Evolutionary conservation across 2,797 vertebrate species (phyloP).

Genomic region (Notolabrus celidotus): DNA sequence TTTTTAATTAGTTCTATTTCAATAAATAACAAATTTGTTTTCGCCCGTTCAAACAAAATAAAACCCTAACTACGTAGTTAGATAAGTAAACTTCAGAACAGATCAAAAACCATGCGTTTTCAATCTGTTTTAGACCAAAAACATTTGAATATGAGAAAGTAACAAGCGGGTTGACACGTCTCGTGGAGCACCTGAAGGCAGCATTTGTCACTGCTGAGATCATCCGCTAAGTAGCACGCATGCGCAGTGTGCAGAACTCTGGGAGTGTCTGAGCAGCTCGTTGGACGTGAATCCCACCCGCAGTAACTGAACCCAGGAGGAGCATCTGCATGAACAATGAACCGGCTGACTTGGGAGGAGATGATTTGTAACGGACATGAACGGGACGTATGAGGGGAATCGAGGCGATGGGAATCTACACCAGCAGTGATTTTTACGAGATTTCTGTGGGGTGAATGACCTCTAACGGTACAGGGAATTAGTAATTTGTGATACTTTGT

Average conservation of each 20-base stretch:
- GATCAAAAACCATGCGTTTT: background rate
- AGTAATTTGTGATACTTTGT: slow-evolving; percentile 65
- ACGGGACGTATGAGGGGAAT: slow-evolving; percentile 23
- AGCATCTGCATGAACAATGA: slow-evolving; percentile 76
- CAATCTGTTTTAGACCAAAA: background rate
- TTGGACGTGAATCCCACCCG: slow-evolving; percentile 61
- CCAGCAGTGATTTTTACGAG: slow-evolving; percentile 44
- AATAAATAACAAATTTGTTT: too few species aligned
- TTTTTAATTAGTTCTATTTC: too few species aligned
- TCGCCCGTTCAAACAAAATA: too few species aligned
- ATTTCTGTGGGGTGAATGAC: slow-evolving; percentile 65
- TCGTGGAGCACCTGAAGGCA: slow-evolving; percentile 70
- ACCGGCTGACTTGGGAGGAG: slow-evolving; percentile 32
- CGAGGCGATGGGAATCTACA: slow-evolving; percentile 20
- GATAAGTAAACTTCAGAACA: too few species aligned
- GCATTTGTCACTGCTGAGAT: slow-evolving; percentile 60
- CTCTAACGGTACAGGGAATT: slow-evolving; percentile 72
- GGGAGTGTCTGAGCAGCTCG: slow-evolving; percentile 82
- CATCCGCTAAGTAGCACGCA: slow-evolving; percentile 51
- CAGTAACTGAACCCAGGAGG: slow-evolving; percentile 61
- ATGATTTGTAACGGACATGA: slow-evolving; percentile 32
- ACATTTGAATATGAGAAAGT: too few species aligned
- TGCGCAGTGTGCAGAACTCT: slow-evolving; percentile 70
- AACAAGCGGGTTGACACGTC: slow-evolving; percentile 3
- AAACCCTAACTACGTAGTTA: too few species aligned